Evolutionary conservation across 2,113 vertebrate species (phyloP).

Genomic region (Stegostoma tigrinum): DNA sequence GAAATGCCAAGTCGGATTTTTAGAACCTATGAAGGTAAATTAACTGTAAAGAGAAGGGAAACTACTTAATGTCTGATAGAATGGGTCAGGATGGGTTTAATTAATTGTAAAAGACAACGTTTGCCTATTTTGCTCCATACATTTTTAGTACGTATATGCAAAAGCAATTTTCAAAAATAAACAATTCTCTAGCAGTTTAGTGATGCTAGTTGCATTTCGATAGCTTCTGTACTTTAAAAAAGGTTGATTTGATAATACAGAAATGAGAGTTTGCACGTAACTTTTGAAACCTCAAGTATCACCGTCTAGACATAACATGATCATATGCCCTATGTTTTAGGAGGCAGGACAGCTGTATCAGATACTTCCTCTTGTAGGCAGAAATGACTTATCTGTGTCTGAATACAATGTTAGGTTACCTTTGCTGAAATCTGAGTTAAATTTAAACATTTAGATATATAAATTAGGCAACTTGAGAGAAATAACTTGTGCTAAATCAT

Average conservation of each 20-base stretch:
- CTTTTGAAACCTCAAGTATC: not conserved
- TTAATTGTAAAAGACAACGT: not conserved
- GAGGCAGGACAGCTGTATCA: not conserved
- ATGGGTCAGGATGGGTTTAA: not conserved
- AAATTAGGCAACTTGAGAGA: not conserved
- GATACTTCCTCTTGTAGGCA: not conserved
- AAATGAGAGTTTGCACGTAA: not conserved
- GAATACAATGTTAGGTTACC: not conserved
- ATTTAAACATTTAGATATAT: too few species aligned
- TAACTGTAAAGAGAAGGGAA: not conserved
- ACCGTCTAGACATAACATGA: not conserved
- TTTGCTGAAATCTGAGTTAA: not conserved
- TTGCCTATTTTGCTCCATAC: not conserved
- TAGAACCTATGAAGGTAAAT: not conserved
- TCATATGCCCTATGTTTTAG: not conserved
- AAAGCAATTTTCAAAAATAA: not conserved
- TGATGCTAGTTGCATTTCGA: not conserved
- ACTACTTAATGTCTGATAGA: not conserved
- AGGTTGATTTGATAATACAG: not conserved
- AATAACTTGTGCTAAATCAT: not conserved
- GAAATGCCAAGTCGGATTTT: not conserved
- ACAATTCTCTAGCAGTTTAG: too few species aligned
- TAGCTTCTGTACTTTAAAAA: not conserved
- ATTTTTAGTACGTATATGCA: not conserved
- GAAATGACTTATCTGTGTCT: not conserved